Percentiles rank a stretch among this genome's conserved stretches.
These are phyloP conservation scores for Lepus europaeus DNA, from an alignment of 2,113 vertebrate genomes.

Conservation along the genomic window DNA sequence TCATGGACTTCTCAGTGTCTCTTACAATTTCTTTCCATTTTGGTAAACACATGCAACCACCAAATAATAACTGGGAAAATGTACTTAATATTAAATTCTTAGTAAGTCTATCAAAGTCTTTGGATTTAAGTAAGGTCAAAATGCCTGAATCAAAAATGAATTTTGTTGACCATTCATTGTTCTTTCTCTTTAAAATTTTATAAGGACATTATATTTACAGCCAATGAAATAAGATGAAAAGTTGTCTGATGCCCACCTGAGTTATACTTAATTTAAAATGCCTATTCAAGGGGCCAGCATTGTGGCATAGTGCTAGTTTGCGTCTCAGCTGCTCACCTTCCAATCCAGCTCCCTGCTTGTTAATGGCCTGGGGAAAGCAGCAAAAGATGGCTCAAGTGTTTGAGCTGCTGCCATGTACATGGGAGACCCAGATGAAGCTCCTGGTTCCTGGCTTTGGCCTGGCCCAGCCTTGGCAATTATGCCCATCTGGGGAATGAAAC, in stretches of 20 bases:
- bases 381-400: too few species aligned
- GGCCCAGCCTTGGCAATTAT: too few species aligned
- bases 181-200: conserved; percentile 35
- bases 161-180: neutral
- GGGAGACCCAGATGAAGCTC: too few species aligned
- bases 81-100: neutral
- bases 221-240: neutral
- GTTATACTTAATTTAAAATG: conserved; percentile 18
- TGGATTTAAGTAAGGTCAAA: conserved; percentile 26
- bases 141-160: conserved; percentile 30
- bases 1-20: conserved; percentile 65
- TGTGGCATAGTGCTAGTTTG: too few species aligned
- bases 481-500: too few species aligned
- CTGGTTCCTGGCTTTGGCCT: too few species aligned
- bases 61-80: conserved; percentile 58
- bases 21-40: conserved; percentile 18
- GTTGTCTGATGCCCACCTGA: neutral
- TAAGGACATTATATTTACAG: neutral
- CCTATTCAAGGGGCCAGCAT: neutral
- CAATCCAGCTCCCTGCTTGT: too few species aligned
- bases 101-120: neutral
- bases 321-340: too few species aligned
- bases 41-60: conserved; percentile 44
- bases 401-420: too few species aligned
- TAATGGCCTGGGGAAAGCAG: too few species aligned